Conservation (phyloP, 2,113 vertebrate species). For the Peromyscus californicus region DNA sequence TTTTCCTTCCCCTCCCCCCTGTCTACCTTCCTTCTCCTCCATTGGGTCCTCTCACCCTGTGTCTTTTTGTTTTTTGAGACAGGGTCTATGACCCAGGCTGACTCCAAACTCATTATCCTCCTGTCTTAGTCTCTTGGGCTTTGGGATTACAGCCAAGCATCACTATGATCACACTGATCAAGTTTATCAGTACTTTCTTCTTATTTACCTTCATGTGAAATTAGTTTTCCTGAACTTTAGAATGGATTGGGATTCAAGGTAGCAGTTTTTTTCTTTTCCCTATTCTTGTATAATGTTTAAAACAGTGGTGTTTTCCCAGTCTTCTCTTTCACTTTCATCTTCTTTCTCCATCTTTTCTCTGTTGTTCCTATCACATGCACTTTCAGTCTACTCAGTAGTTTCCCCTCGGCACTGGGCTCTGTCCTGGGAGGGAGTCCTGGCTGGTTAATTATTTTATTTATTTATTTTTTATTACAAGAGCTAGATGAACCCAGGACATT, state of each 20-base stretch:
- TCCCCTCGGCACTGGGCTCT: neutral
- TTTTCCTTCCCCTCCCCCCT: neutral
- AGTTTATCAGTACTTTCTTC: neutral
- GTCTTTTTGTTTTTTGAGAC: too few relatives aligned
- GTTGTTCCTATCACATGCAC: neutral
- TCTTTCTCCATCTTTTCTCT: neutral
- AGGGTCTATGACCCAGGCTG: neutral
- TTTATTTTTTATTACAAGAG: neutral
- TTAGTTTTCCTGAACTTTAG: constrained; percentile 45
- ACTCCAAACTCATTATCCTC: neutral
- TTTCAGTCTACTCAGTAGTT: neutral
- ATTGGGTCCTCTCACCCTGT: neutral
- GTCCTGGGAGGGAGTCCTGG: neutral
- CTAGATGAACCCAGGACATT: neutral
- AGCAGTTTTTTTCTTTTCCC: neutral
- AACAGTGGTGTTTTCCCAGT: neutral
- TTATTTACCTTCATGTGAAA: neutral
- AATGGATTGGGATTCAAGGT: neutral
- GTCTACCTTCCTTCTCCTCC: neutral
- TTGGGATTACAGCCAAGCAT: neutral
- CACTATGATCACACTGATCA: neutral
- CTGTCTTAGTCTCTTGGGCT: neutral
- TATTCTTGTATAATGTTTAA: neutral
- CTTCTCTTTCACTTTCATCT: neutral
- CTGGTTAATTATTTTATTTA: neutral